Percentiles rank a stretch among this genome's conserved stretches.
Evolutionary conservation across 2,888 invertebrate species (phyloP).

Genomic region (Fragum sueziense): DNA sequence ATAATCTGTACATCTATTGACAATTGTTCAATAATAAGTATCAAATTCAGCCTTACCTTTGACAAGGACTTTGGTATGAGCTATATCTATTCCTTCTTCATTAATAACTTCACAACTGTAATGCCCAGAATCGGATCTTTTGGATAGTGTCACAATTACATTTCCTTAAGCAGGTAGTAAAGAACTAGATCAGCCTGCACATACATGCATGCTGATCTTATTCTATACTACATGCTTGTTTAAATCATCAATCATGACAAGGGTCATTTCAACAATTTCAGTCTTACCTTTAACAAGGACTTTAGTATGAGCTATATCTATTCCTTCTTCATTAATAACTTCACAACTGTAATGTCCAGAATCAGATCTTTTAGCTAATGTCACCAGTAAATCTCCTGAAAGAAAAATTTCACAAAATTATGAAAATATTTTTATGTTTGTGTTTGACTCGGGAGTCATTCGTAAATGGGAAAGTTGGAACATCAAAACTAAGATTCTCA

Average conservation of each 20-base stretch:
- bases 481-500: too few species aligned
- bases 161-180: too few species aligned
- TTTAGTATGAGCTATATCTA: slow-evolving; percentile 76
- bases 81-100: slow-evolving; percentile 76
- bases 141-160: slow-evolving; percentile 74
- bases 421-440: too few species aligned
- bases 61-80: slow-evolving; percentile 75
- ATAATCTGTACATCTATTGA: too few species aligned
- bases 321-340: slow-evolving; percentile 77
- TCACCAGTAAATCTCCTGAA: slow-evolving; percentile 77
- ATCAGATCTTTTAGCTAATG: slow-evolving; percentile 73
- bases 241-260: too few species aligned
- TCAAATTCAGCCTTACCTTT: slow-evolving; percentile 70
- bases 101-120: slow-evolving; percentile 80
- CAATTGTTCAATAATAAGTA: too few species aligned
- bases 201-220: too few species aligned
- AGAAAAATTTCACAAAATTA: too few species aligned
- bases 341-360: slow-evolving; percentile 78
- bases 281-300: slow-evolving; percentile 75
- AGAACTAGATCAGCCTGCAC: too few species aligned
- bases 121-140: slow-evolving; percentile 74
- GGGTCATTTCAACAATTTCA: neutral
- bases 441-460: too few species aligned
- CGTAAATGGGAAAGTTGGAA: too few species aligned
- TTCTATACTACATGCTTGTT: too few species aligned